Base-by-base conservation (phyloP, 92 coral and sea anemone species). In the Meandrina meandrites region DNA sequence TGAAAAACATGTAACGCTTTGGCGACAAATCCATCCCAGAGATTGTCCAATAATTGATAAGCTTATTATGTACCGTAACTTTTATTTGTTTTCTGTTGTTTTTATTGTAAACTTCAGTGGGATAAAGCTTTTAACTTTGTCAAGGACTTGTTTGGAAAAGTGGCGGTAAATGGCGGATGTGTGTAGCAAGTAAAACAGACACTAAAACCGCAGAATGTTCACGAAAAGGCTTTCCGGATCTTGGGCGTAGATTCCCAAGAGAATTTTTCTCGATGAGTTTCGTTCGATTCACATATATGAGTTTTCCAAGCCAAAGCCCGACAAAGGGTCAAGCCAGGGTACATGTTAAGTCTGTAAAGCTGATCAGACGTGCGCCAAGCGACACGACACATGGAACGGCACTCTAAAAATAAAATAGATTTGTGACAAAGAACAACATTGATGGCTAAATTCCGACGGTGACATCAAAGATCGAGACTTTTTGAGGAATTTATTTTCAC, bases 61-160 rank as follows among this genome's bases (percentile, higher is more conserved):
- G 35, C 28, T 69, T 50, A 58, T 83, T 70, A 70, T 82, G 31
- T 70, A 8, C 50, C 48, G 47, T 5, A 82, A 48, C 86, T 15
- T 51, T 24, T 37, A 15, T n/a, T 21, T 73, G 78, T 18, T 60
- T 40, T 73, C 48, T 73, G n/a, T 58, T 53, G 40, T 12, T 57
- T 36, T 22, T 22, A 51, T 32, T 18, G 22, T 27, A 36, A 35
- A 56, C 50, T 17, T 14, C 71, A n/a, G n/a, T 3, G 54, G 27
- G 21, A 51, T 18, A 57, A 75, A 75, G 80, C 87, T 37, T 57
- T 35, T 45, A 56, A 56, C 56, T 37, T 56, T n/a, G 21, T 45
- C 67, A 50, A 21, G 24, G 42, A 56, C 80, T 36, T 73, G 69
- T 71, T 71, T 36, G n/a, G 10, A 24, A 60, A 73, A 36, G 80